Conservation (phyloP, 2,113 vertebrate species). For the Phodopus roborovskii region DNA sequence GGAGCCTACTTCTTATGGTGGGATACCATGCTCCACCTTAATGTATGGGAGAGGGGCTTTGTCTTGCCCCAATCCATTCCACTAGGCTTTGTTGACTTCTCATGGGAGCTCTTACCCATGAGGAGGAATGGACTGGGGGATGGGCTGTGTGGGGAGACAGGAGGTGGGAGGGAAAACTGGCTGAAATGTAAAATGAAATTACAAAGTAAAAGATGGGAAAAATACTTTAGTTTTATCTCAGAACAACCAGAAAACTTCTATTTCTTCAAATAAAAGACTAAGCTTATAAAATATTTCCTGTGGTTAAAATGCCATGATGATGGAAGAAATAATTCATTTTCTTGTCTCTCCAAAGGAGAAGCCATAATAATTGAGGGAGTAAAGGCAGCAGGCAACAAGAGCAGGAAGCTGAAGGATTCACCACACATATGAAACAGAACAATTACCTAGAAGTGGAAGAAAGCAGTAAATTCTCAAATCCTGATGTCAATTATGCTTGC, state of each 20-base stretch:
- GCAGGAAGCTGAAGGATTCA: background rate
- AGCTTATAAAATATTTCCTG: background rate
- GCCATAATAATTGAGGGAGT: background rate
- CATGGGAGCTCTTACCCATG: too few species aligned
- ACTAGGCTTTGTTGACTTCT: too few species aligned
- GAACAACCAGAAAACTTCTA: background rate
- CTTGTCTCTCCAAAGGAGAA: background rate
- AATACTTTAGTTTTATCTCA: background rate
- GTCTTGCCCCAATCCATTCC: too few species aligned
- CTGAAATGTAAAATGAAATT: too few species aligned
- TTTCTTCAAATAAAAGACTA: background rate
- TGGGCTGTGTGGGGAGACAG: too few species aligned
- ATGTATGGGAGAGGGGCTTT: too few species aligned
- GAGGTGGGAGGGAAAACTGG: too few species aligned
- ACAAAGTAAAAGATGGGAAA: too few species aligned
- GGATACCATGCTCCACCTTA: too few species aligned
- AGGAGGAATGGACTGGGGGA: too few species aligned
- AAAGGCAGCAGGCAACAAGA: background rate
- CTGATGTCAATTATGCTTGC: background rate
- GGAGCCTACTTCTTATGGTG: too few species aligned
- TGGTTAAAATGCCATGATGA: background rate
- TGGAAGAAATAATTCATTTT: background rate
- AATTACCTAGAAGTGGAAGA: background rate
- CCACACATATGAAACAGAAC: background rate
- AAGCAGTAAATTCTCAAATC: background rate